Evolutionary conservation across 1,140 invertebrate genomes (phyloP), one percentile per base, ranked within the genome.

Genomic region (Bombus soroeensis): DNA sequence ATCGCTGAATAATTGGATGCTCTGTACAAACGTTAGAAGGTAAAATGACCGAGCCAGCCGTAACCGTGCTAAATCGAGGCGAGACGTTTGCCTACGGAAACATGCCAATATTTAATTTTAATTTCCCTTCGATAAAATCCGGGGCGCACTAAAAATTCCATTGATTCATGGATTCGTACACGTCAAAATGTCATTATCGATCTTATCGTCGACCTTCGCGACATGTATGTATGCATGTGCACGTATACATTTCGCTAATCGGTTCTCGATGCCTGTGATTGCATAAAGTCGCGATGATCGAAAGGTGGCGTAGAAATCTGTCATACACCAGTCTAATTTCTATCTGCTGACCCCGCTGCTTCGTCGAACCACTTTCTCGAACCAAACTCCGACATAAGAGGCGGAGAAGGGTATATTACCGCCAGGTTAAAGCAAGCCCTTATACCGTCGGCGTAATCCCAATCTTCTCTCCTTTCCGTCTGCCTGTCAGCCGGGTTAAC

Each of bases 401-500:
- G 57, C 68, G 62, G 62, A 78, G 66, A 83, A 74, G 66, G 83
- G 77, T 93, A 87, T 89, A 93, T 94, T 93, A 93, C 88, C 86
- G 81, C 76, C 41, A 83, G 89, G 88, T 93, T 93, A 90, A 90
- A 90, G 84, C 89, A 89, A 85, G 93, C 91, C 88, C 91, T 93
- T 93, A 92, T 86, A 92, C 82, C 85, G 88, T 91, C 85, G 88
- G 87, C 91, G 89, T 93, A 93, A 93, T 92, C 92, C 90, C 88
- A 88, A 81, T 91, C 89, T 73, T 79, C 88, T 82, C 89, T 90
- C 90, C 89, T 93, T 93, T 90, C 89, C 90, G 89, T 91, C 91
- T 92, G 91, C 88, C 91, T 93, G 92, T 94, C 93, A 91, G 90
- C 91, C 90, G 92, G 91, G 92, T 94, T 94, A 94, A 93, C 93